These are phyloP conservation scores for Petrocephalus sullivani DNA, from an alignment of 2,797 vertebrate genomes.

Conservation along the genomic window DNA sequence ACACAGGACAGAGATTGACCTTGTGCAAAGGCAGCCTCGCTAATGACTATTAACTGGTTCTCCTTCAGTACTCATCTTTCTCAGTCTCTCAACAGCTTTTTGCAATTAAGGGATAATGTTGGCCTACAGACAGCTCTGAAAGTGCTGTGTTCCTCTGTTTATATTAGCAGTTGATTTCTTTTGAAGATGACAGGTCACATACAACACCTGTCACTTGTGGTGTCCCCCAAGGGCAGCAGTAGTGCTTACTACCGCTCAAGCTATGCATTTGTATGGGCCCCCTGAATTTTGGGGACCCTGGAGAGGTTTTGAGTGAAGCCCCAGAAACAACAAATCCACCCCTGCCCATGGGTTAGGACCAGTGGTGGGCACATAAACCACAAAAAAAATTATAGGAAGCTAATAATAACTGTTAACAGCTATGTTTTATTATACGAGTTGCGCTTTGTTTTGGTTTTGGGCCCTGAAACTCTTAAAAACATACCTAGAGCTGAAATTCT, in stretches of 20 bases:
- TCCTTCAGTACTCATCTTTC: background rate
- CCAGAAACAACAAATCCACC: background rate
- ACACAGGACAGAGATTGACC: background rate
- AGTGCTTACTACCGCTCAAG: background rate
- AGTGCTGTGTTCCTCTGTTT: background rate
- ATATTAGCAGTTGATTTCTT: background rate
- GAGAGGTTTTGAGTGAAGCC: background rate
- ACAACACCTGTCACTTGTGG: background rate
- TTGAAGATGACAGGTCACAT: background rate
- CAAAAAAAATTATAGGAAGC: background rate
- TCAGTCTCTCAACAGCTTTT: background rate
- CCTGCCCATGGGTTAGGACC: background rate
- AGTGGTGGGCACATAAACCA: background rate
- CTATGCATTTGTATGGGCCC: background rate
- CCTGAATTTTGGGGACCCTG: background rate
- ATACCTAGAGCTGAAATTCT: too few relatives aligned
- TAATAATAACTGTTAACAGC: background rate
- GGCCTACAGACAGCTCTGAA: background rate
- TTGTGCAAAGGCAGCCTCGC: background rate
- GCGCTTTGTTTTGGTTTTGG: background rate
- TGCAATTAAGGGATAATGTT: background rate
- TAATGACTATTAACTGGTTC: background rate
- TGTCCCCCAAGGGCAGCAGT: background rate
- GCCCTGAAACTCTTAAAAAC: too few relatives aligned
- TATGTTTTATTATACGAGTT: background rate